Conservation (phyloP, 2,797 vertebrate species). For the Emys orbicularis region DNA sequence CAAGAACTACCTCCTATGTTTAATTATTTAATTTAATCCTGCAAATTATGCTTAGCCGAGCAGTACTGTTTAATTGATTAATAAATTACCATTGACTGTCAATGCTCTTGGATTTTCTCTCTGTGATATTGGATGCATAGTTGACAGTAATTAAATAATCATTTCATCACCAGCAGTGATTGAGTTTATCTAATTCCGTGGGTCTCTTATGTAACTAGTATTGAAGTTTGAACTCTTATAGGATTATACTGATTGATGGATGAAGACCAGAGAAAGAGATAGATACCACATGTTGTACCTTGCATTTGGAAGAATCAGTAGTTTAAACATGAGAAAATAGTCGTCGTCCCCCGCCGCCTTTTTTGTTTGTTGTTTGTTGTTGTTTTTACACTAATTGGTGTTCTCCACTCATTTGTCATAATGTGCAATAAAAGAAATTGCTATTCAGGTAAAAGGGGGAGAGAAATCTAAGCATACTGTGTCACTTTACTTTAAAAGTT, state of each 20-base stretch:
- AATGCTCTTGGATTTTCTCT: slow-evolving; percentile 72
- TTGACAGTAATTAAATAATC: slow-evolving; percentile 85
- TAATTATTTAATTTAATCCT: slow-evolving; percentile 78
- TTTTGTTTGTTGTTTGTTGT: neutral
- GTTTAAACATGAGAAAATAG: neutral
- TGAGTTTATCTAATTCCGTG: slow-evolving; percentile 76
- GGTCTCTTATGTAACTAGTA: slow-evolving; percentile 72
- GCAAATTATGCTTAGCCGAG: slow-evolving; percentile 78
- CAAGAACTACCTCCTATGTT: slow-evolving; percentile 60
- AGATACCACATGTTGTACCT: neutral
- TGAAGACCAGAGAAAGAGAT: slow-evolving; percentile 16
- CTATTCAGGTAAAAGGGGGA: neutral
- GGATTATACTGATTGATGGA: slow-evolving; percentile 74
- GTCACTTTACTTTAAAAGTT: neutral
- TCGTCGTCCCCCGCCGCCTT: no score
- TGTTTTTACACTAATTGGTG: neutral
- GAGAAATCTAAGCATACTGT: neutral
- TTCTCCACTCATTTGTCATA: neutral
- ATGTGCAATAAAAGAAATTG: neutral
- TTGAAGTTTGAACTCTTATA: slow-evolving; percentile 74
- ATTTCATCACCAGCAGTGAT: slow-evolving; percentile 79
- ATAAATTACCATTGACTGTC: slow-evolving; percentile 78
- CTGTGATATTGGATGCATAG: slow-evolving; percentile 75
- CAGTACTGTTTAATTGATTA: slow-evolving; percentile 80
- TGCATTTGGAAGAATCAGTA: slow-evolving; percentile 1